Percentiles rank a stretch among this genome's conserved stretches.
Evolutionary conservation across 2,888 invertebrate species (phyloP).

Genomic region (Cinara cedri): DNA sequence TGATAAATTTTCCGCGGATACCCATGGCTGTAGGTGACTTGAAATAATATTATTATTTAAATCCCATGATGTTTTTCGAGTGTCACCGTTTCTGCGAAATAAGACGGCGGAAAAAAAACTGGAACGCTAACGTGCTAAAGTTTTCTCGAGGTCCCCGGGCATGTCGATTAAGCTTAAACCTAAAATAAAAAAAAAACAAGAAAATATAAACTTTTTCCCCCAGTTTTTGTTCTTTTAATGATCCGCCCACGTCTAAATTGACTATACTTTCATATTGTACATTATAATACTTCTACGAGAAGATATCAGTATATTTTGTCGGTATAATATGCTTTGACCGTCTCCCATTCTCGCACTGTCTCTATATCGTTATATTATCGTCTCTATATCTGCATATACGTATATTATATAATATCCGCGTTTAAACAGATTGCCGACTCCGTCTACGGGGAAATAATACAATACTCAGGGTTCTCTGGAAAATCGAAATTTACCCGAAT

Average conservation of each 20-base stretch:
- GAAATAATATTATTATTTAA: neutral
- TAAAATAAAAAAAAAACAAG: neutral
- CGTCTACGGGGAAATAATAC: conserved; percentile 11
- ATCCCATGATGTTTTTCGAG: conserved; percentile 9
- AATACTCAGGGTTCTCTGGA: conserved; percentile 12
- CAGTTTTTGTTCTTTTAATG: conserved; percentile 35
- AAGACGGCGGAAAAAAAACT: neutral
- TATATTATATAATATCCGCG: neutral
- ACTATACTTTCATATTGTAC: neutral
- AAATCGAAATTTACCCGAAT: conserved; percentile 10
- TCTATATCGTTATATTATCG: no score
- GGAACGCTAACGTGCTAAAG: conserved; percentile 38
- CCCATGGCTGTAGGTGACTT: no score
- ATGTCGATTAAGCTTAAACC: conserved; percentile 40
- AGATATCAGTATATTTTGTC: conserved; percentile 51
- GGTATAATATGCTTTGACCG: conserved; percentile 19
- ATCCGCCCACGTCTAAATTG: conserved; percentile 28
- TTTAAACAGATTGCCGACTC: neutral
- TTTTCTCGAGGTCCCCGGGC: neutral
- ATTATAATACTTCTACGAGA: no score
- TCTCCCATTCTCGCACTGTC: no score
- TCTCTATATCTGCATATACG: neutral
- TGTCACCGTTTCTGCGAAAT: neutral
- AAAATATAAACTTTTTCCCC: conserved; percentile 2
- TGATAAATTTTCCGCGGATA: no score